These are phyloP conservation scores for Setophaga kirtlandii DNA, from an alignment of 2,113 vertebrate genomes.

Conservation along the genomic window DNA sequence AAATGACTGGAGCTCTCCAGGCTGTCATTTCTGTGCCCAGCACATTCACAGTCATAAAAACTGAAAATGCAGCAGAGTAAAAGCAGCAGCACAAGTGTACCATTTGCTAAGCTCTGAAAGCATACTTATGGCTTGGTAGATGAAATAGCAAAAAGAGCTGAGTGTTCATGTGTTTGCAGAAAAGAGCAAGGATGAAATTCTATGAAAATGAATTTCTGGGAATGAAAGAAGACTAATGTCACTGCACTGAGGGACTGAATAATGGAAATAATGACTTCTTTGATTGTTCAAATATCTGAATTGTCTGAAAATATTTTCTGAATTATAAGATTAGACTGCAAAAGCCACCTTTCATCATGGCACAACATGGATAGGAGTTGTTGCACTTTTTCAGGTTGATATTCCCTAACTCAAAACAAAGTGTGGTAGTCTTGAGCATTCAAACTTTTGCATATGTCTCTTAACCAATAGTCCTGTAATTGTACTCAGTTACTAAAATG, in stretches of 20 bases:
- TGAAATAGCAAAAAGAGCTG: background rate
- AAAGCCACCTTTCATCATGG: background rate
- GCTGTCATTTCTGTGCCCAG: background rate
- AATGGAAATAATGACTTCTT: background rate
- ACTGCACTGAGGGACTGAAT: background rate
- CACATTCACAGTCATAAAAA: background rate
- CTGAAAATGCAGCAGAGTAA: constrained; percentile 4
- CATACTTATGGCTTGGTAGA: background rate
- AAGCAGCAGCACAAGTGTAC: background rate
- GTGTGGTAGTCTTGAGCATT: background rate
- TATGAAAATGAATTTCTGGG: background rate
- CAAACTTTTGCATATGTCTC: background rate
- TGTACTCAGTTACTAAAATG: background rate
- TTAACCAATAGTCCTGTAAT: background rate
- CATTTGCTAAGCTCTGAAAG: background rate
- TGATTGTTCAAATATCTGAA: background rate
- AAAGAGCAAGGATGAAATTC: background rate
- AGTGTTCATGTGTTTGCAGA: background rate
- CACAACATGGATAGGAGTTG: accelerated
- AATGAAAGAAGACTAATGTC: background rate
- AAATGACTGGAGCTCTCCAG: background rate
- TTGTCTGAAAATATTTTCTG: background rate
- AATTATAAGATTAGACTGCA: background rate
- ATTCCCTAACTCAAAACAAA: background rate
- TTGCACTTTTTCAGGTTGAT: background rate